These are phyloP conservation scores for Drosophila sp. DNA, from an alignment of 1,140 invertebrate species.

Conservation along the genomic window DNA sequence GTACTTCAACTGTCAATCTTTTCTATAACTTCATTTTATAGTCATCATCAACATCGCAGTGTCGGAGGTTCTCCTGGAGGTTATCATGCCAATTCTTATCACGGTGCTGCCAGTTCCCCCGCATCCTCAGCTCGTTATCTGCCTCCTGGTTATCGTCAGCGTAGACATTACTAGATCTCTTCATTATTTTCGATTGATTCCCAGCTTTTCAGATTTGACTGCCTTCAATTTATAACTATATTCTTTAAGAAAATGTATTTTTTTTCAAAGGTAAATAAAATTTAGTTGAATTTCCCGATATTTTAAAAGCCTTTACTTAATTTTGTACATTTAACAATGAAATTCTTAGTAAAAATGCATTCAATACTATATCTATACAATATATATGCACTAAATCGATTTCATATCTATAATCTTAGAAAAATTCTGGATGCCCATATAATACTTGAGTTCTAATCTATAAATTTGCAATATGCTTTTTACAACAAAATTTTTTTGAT, in stretches of 20 bases:
- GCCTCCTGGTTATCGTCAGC: constrained; percentile 68
- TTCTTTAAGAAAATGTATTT: constrained; percentile 12
- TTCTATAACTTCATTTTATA: constrained; percentile 3
- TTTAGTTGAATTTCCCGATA: constrained; percentile 9
- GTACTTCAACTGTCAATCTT: too few relatives aligned
- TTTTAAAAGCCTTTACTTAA: neutral
- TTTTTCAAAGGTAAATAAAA: constrained; percentile 19
- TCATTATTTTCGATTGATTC: neutral
- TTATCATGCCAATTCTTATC: constrained; percentile 54
- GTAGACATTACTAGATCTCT: constrained; percentile 57
- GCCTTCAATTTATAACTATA: constrained; percentile 13
- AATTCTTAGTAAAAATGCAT: too few relatives aligned
- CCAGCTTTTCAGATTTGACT: constrained; percentile 5
- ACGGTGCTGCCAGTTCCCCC: constrained; percentile 42
- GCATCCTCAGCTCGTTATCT: constrained; percentile 59
- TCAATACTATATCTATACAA: too few relatives aligned
- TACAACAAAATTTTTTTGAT: too few relatives aligned
- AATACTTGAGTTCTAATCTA: too few relatives aligned
- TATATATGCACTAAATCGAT: too few relatives aligned
- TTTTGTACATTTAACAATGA: too few relatives aligned
- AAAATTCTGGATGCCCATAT: too few relatives aligned
- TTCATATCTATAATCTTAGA: too few relatives aligned
- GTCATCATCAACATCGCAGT: constrained; percentile 48
- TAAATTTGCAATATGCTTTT: too few relatives aligned
- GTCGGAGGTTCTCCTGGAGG: constrained; percentile 29